Base-by-base conservation (phyloP, 2,888 invertebrate genomes). In the Hydraecia micacea region DNA sequence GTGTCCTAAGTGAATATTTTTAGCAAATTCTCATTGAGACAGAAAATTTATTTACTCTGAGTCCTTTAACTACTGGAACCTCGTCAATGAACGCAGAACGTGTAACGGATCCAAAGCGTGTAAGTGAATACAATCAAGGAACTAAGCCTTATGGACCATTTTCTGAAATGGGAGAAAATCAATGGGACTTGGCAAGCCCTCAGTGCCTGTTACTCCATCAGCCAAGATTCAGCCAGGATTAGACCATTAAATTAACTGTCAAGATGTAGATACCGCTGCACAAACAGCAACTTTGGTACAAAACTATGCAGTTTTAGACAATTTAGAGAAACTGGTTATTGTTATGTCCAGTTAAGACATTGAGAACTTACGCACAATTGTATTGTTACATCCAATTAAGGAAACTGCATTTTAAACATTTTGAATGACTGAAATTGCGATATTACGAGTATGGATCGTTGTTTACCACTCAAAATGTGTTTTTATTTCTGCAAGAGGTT, bases 201-300 rank as follows among this genome's bases (percentile, higher is more conserved):
- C 70, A 55, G 80, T 71, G 78, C 65, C 75, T 75, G 80, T 78
- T 84, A 80, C 84, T 79, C 67, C 81, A 84, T 75, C 77, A 75
- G 76, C 85, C 79, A 79, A 88, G 77, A 80, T 88, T 75, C 79
- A 70, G 69, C 79, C 79, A 79, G 89, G 91, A 90, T 91, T 91
- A 91, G 86, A 88, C 85, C 81, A 90, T 89, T 89, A 89, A 76
- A 90, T 89, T 89, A 89, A 76, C 84, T 88, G 88, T 89, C 89
- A 89, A 90, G 87, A 89, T 90, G 88, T 90, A 75, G 66, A 85
- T 71, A 85, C n/a, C 36, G 32, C 69, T 62, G 55, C 69, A 60
- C 58, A 80, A 83, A 83, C 81, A 67, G 63, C 75, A 42, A 63
- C 72, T 73, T 73, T 66, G 76, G 25, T 69, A 82, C 68, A 66